A percentile compares a stretch with the other conserved stretches of the same genome.
phyloP scores from a whole-genome alignment of 2,113 vertebrate genomes.

The Steatornis caripensis region DNA sequence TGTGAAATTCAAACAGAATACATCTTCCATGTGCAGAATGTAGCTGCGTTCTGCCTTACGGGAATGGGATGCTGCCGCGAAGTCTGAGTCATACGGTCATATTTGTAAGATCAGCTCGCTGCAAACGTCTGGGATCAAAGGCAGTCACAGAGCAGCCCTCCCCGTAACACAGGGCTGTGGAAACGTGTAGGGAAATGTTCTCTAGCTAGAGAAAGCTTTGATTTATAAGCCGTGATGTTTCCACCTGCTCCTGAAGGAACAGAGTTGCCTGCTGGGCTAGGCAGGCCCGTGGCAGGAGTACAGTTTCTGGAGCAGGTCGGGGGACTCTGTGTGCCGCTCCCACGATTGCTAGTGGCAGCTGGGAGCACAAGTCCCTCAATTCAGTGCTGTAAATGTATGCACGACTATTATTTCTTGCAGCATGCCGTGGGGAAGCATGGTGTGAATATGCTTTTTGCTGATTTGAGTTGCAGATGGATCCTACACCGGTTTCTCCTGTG shows the following conservation, averaged over 20 bases:
- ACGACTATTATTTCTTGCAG: neutral
- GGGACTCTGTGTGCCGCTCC: neutral
- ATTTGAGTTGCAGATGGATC: neutral
- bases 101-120: neutral
- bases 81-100: neutral
- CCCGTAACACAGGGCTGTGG: neutral
- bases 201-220: neutral
- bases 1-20: slow-evolving; percentile 2
- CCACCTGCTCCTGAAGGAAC: slow-evolving; percentile 8
- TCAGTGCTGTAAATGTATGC: neutral
- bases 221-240: slow-evolving; percentile 15
- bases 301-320: neutral
- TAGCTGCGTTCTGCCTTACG: neutral
- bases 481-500: neutral
- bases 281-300: neutral
- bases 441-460: neutral
- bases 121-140: neutral
- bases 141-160: neutral
- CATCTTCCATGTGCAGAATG: neutral
- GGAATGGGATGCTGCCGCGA: neutral
- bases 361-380: neutral
- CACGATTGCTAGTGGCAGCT: neutral
- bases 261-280: neutral
- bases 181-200: neutral
- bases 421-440: fast-evolving